Evolutionary conservation across 2,888 invertebrate species (phyloP), one percentile per base, ranked within the genome.

Genomic region (Pterostichus madidus): DNA sequence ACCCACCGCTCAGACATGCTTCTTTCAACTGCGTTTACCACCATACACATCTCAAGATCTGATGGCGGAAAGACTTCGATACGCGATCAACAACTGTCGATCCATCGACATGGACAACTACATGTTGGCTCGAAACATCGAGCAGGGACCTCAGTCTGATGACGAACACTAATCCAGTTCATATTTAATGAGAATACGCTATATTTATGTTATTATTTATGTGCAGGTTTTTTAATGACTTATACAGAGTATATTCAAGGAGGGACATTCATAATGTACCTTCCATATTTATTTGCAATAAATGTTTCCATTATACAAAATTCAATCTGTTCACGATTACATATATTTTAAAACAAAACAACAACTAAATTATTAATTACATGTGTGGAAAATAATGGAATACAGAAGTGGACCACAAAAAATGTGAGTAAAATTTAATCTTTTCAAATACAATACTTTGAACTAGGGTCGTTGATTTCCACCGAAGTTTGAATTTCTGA

Each of bases 41-140:
- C 91, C 91, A 2, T 94, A 94, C 88, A 91, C 92, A 15, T 91
- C 91, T 83, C 91, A 91, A 84, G 92, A 93, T 85, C 89, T 92
- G 56, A 91, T 94, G 91, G 92, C 92, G 0, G 93, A 93, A 86
- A 90, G 92, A 84, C 89, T 94, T 73, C 91, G 93, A 39, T 94
- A 94, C 86, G 93, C 94, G 71, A 93, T 94, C 84, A 92, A 93
- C 87, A 93, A 94, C 87, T 94, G 94, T 86, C 91, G 92, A 44
- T 93, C 93, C 6, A 94, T 94, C 79, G 94, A 94, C 88, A 93
- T 94, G 93, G 94, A 94, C 88, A 93, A 93, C 87, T 94, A 94
- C 88, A 94, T 94, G 93, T 89, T 94, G 84, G 92, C 93, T 1
- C 90, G 93, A 76, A 93, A 93, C 86, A 90, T 90, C 6, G 91